Evolutionary conservation across 2,113 vertebrate genomes (phyloP), one percentile per base, ranked within the genome.

Genomic region (Atrichornis clamosus): DNA sequence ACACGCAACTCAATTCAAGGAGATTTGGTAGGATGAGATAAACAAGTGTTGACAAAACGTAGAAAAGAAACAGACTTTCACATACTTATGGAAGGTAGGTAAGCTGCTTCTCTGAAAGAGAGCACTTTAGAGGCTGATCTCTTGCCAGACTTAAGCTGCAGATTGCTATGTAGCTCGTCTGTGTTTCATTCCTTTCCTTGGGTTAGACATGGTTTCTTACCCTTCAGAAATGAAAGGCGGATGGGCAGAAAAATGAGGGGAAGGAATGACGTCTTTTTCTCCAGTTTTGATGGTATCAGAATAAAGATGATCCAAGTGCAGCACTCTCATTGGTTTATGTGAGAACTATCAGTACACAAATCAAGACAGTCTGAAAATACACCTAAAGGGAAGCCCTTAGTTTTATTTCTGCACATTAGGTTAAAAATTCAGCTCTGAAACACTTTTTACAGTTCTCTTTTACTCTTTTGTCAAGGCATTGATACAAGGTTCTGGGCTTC

Each of bases 21-120:
- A 94, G 93, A 95, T 91, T 96, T 90, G 79, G 88, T 80, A 72
- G 93, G 79, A 86, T 83, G 92, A 93, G 90, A 93, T 96, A 96
- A 94, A 92, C 73, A 90, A 92, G 90, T 60, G 76, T 81, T 96
- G 92, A 96, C 93, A 96, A 93, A 94, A 93, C 0, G 0, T 67
- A 84, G 94, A 96, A 89, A 76, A 91, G 85, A 92, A 91, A 78
- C 93, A 96, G 93, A 84, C 84, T 89, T 93, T 64, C 84, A 80
- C 84, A 73, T 90, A 91, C 83, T 90, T 90, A 24, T 60, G 46
- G 94, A 91, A 93, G 93, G 90, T 92, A 92, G 91, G 76, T 95
- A 97, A 95, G 76, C 93, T 94, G 58, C 92, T 92, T 88, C 96
- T 77, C 91, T 91, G 86, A 92, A 87, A 94, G 49, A 44, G 30